Evolutionary conservation across 2,888 invertebrate species (phyloP).

Genomic region (Dastarcus helophoroides): DNA sequence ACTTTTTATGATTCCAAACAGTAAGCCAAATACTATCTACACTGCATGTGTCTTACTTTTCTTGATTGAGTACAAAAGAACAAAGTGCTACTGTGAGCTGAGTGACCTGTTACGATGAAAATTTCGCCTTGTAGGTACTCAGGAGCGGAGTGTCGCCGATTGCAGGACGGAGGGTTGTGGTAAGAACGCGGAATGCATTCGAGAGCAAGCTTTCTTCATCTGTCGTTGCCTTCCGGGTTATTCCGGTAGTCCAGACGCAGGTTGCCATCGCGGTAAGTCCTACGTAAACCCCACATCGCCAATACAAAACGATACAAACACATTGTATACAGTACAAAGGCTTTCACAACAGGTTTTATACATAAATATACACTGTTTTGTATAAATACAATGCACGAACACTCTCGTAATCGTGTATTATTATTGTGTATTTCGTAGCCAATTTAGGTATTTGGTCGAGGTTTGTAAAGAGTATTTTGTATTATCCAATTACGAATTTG

Average conservation of each 20-base stretch:
- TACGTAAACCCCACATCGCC: too few species aligned
- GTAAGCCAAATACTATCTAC: too few species aligned
- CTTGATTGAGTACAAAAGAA: too few species aligned
- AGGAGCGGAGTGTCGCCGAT: constrained; percentile 52
- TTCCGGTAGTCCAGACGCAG: constrained; percentile 58
- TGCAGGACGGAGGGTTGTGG: constrained; percentile 79
- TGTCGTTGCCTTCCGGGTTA: constrained; percentile 70
- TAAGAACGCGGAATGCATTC: constrained; percentile 74
- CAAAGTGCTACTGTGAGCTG: too few species aligned
- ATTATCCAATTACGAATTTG: too few species aligned
- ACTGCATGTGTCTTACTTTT: too few species aligned
- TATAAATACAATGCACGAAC: background rate
- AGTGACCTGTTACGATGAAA: too few species aligned
- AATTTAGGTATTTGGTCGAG: constrained; percentile 4
- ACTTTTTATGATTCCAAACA: too few species aligned
- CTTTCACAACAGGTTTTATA: too few species aligned
- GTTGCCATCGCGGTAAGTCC: constrained; percentile 54
- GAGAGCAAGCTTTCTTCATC: constrained; percentile 72
- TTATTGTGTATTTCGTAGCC: too few species aligned
- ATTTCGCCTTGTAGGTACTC: constrained; percentile 46
- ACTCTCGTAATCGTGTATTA: too few species aligned
- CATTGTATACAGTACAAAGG: constrained; percentile 31
- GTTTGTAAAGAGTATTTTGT: background rate
- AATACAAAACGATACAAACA: constrained; percentile 2
- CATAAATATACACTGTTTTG: too few species aligned